Conservation (phyloP, 1,140 invertebrate genomes). For the Drosophila nigrodunni region DNA sequence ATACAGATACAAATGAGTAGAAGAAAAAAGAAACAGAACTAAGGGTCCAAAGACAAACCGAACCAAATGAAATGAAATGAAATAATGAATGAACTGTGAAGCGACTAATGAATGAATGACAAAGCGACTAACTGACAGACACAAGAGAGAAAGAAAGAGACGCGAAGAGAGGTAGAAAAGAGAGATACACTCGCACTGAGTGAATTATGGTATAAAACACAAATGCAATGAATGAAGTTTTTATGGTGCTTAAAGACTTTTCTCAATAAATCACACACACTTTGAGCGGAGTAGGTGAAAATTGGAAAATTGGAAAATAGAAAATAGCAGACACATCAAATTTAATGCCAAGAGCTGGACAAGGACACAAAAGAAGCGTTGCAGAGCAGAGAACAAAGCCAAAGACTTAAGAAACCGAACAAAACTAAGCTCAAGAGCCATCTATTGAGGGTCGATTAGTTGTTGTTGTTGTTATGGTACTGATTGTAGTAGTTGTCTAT, state of each 20-base stretch:
- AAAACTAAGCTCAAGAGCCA: conserved; percentile 7
- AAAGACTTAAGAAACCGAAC: conserved; percentile 2
- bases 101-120: conserved; percentile 43
- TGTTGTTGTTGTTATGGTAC: background rate
- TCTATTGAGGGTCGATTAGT: conserved; percentile 4
- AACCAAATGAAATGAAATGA: conserved; percentile 52
- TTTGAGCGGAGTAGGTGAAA: conserved; percentile 13
- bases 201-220: conserved; percentile 47
- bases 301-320: conserved; percentile 2
- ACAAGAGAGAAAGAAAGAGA: background rate
- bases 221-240: conserved; percentile 24
- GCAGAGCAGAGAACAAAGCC: background rate
- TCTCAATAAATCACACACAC: conserved; percentile 61
- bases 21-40: background rate
- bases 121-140: conserved; percentile 33
- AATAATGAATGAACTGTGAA: conserved; percentile 47
- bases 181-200: conserved; percentile 8
- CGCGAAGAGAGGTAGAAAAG: background rate
- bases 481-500: background rate
- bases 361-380: conserved; percentile 29
- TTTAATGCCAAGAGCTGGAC: conserved; percentile 43
- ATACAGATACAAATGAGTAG: conserved; percentile 38
- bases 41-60: conserved; percentile 10
- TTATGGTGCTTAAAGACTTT: conserved; percentile 31
- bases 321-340: conserved; percentile 67